Conservation (phyloP, 2,797 vertebrate genomes). For the Pipistrellus pipistrellus region DNA sequence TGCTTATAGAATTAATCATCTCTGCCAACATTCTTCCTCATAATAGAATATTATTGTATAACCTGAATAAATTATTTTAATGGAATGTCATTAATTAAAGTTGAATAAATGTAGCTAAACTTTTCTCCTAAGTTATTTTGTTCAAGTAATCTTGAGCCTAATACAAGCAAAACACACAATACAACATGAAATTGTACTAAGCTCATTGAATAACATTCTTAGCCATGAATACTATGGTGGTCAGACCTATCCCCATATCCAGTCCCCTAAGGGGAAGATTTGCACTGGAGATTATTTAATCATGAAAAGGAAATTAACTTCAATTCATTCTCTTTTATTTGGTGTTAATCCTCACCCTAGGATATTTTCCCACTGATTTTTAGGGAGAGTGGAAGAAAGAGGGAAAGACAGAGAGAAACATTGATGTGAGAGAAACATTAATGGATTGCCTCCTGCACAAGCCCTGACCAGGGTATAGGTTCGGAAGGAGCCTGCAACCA, state of each 20-base stretch:
- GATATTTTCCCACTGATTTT: too few species aligned
- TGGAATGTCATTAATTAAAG: neutral
- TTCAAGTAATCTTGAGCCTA: neutral
- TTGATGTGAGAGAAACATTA: too few species aligned
- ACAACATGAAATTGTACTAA: conserved; percentile 27
- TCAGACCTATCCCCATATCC: neutral
- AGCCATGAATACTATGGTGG: neutral
- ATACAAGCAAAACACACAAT: neutral
- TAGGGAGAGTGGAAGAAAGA: too few species aligned
- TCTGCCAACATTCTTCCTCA: neutral
- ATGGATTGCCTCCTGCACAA: too few species aligned
- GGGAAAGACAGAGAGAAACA: too few species aligned
- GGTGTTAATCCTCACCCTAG: too few species aligned
- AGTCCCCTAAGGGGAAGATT: neutral
- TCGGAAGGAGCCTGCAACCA: too few species aligned
- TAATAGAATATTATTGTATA: conserved; percentile 4
- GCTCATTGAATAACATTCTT: neutral
- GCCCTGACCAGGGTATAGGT: too few species aligned
- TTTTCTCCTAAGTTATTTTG: conserved; percentile 26
- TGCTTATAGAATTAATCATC: neutral
- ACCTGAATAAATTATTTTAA: neutral
- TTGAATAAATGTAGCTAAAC: neutral
- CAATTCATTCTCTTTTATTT: neutral
- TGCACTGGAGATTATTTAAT: neutral
- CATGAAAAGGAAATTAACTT: conserved; percentile 28